These are phyloP conservation scores for Cetonia aurata DNA, from an alignment of 2,888 invertebrate species.

Conservation along the genomic window DNA sequence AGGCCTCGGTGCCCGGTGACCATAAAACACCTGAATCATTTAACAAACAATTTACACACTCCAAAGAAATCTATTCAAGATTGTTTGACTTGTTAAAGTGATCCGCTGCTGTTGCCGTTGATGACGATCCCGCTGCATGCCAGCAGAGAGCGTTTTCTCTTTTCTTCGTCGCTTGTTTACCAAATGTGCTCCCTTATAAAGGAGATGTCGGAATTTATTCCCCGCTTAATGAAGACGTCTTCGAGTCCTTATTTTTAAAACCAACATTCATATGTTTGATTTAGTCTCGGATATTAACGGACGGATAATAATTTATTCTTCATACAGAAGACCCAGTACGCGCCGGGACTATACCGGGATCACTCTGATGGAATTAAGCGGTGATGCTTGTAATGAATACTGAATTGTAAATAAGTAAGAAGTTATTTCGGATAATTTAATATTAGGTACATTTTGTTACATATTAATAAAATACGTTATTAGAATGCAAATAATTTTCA, in stretches of 20 bases:
- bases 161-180: constrained; percentile 30
- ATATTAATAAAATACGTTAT: too few species aligned
- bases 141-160: constrained; percentile 23
- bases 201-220: constrained; percentile 37
- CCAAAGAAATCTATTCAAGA: constrained; percentile 42
- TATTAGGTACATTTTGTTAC: too few species aligned
- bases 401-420: not conserved
- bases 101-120: constrained; percentile 28
- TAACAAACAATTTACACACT: constrained; percentile 45
- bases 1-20: constrained; percentile 43
- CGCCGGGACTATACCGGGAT: not conserved
- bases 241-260: constrained; percentile 38
- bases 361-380: not conserved
- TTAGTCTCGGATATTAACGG: constrained; percentile 33
- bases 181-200: constrained; percentile 39
- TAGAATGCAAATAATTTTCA: too few species aligned
- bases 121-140: not conserved
- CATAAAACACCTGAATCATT: constrained; percentile 50
- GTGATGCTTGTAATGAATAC: not conserved
- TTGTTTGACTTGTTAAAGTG: constrained; percentile 41
- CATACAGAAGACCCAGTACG: constrained; percentile 4
- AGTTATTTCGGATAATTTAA: too few species aligned
- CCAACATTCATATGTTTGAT: constrained; percentile 38
- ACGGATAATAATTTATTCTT: constrained; percentile 29
- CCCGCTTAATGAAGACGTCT: constrained; percentile 38